Conservation (phyloP, 2,888 invertebrate species). For the Leptinotarsa peninsularis region DNA sequence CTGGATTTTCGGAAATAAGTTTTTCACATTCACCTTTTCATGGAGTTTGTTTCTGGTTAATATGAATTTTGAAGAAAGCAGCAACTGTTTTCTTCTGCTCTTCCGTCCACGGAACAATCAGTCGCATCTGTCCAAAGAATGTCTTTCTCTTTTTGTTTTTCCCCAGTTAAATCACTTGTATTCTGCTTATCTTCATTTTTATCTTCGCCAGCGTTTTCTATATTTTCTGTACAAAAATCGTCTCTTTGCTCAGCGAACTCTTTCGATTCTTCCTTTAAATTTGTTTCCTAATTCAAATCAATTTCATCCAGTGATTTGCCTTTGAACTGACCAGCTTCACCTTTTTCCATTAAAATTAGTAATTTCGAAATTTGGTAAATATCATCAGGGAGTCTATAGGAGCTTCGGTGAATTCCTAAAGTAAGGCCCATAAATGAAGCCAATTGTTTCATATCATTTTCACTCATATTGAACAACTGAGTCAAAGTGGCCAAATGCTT, state of each 20-base stretch:
- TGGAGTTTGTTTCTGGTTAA: conserved; percentile 15
- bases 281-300: conserved; percentile 41
- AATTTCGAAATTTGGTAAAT: conserved; percentile 34
- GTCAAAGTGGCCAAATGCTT: conserved; percentile 49
- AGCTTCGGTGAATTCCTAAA: conserved; percentile 37
- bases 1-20: conserved; percentile 29
- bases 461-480: conserved; percentile 47
- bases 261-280: conserved; percentile 22
- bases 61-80: conserved; percentile 3
- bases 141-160: conserved; percentile 11
- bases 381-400: conserved; percentile 39
- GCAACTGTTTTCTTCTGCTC: conserved; percentile 15
- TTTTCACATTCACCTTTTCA: conserved; percentile 34
- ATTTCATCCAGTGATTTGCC: conserved; percentile 46
- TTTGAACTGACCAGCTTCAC: conserved; percentile 41
- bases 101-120: conserved; percentile 8
- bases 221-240: conserved; percentile 41
- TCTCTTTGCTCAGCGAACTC: conserved; percentile 39
- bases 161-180: conserved; percentile 36
- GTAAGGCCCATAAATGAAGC: conserved; percentile 49
- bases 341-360: conserved; percentile 39
- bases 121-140: not conserved
- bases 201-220: conserved; percentile 40
- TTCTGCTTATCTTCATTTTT: conserved; percentile 40
- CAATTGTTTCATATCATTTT: conserved; percentile 48